Base-by-base conservation (phyloP, 2,888 invertebrate species). In the Drosophila emarginata region DNA sequence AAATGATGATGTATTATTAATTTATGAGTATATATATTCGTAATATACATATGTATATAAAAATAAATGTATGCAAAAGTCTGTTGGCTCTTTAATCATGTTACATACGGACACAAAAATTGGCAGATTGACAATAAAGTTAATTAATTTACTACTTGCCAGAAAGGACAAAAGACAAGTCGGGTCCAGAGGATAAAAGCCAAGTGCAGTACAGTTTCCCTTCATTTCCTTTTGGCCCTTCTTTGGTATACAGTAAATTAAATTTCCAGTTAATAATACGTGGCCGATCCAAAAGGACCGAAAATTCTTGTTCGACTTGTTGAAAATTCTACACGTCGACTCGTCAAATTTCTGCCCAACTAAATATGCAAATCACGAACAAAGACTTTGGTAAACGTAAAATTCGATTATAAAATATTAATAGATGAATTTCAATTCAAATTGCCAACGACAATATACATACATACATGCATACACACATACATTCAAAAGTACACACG, bases 351-450 rank as follows among this genome's bases (percentile, higher is more conserved):
- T 60, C 23, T 64, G 65, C 68, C 50, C 45, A 66, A 54, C 65
- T 72, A 71, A 75, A 85, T 78, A 87, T 83, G 83, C 82, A 87
- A 87, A 84, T 84, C 86, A 79, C 78, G 64, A 63, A 61, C 62
- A 54, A 54, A 54, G 54, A 36, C 36, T 54, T 32, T 45, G 45
- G 11, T 45, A 45, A 45, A 45, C 45, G 45, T 45, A 51, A 67
- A 80, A 74, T 71, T 74, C 82, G 85, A 87, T 82, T 87, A 82
- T 87, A 86, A 83, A 86, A 77, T 84, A 87, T 84, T 82, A 80
- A 84, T 82, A 74, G 77, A 83, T 87, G 82, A 80, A 82, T 85
- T 87, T 75, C 60, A 61, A 76, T 64, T 65, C 59, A 73, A 60
- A 63, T 58, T 64, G 59, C 53, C 57, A 64, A 67, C 71, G 69